Evolutionary conservation across 1,140 invertebrate species (phyloP), one percentile per base, ranked within the genome.

Genomic region (Prorops nasuta): DNA sequence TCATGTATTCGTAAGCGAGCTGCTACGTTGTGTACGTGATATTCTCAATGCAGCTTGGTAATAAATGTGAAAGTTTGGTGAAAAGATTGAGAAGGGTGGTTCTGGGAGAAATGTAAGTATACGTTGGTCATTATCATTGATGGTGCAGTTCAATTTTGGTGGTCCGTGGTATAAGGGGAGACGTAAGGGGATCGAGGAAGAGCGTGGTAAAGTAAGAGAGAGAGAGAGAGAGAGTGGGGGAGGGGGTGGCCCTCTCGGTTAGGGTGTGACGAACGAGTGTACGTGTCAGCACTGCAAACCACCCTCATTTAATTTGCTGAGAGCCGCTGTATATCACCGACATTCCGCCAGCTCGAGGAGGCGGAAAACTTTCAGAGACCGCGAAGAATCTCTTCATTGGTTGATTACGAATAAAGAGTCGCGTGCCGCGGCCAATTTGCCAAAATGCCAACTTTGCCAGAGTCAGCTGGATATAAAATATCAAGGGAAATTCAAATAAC

Each of bases 251-350:
- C 4, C 24, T 28, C 24, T 7, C 17, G 18, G 17, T 7, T 17
- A 19, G 19, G 3, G 17, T 3, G 19, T 3, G 19, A 39, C 4
- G 3, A 39, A n/a, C 1, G 9, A 39, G 56, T 60, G 50, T 66
- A 66, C 64, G 64, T 66, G 64, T 60, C 57, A 56, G 63, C 60
- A 63, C 60, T 65, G 54, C 60, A 64, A 66, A 66, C 58, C 58
- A 56, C 52, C 58, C 56, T 61, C 55, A 54, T 61, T 61, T 61
- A 60, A 61, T 61, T 61, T 61, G 58, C 59, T 54, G 58, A 61
- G 54, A 61, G 57, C 59, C 54, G 32, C 32, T 49, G 58, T 60
- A 60, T 48, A 61, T 61, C 57, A 61, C 31, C 42, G 21, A 12
- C 35, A 21, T 21, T 35, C 36, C 39, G 31, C 36, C 47, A 32